Conservation (phyloP, 2,113 vertebrate genomes). For the Bothrops jararaca region DNA sequence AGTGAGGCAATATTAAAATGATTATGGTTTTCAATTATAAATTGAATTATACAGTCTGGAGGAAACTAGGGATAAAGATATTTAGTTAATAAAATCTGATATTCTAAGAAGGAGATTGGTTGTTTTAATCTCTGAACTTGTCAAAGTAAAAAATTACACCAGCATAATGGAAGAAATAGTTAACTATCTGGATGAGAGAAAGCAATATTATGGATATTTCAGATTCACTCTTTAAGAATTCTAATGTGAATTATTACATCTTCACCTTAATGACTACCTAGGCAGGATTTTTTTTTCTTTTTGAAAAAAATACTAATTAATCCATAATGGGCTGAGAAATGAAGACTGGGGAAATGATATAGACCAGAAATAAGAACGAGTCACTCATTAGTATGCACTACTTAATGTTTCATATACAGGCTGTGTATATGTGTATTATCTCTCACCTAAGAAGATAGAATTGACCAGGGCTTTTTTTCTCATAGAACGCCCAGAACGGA, state of each 20-base stretch:
- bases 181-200: neutral
- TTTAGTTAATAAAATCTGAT: neutral
- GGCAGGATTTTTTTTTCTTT: neutral
- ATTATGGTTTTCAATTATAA: neutral
- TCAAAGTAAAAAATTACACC: neutral
- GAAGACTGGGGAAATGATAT: neutral
- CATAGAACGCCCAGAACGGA: too few species aligned
- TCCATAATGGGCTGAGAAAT: neutral
- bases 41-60: neutral
- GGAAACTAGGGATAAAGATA: neutral
- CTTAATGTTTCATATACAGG: neutral
- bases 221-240: neutral
- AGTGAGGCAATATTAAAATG: neutral
- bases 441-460: neutral
- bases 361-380: neutral
- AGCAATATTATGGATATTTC: neutral
- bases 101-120: neutral
- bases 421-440: neutral
- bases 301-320: neutral
- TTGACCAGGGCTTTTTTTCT: neutral
- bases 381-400: neutral
- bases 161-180: neutral
- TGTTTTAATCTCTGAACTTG: neutral
- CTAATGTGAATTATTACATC: neutral
- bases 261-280: neutral